Evolutionary conservation across 1,140 invertebrate genomes (phyloP), one percentile per base, ranked within the genome.

Genomic region (Cephus cinctus): DNA sequence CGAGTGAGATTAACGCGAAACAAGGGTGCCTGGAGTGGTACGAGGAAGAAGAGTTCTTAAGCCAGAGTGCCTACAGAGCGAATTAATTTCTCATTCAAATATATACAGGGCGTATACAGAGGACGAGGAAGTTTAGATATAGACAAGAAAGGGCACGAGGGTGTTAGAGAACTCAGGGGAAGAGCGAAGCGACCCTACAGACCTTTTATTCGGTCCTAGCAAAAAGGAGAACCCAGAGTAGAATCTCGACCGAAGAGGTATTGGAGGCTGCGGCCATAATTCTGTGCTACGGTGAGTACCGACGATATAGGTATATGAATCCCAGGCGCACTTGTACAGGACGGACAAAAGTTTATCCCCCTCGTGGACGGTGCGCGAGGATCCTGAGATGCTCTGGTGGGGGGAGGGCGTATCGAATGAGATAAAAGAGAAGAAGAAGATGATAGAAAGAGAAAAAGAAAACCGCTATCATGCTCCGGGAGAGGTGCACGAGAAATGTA

Each of bases 21-120:
- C n/a, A n/a, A n/a, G n/a, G 25, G 6, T n/a, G 25, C 6, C 25
- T 27, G 25, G 25, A 27, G 25, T n/a, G n/a, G n/a, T n/a, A n/a
- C 25, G 25, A 27, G 25, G n/a, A n/a, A n/a, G n/a, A n/a, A 27
- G 25, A 27, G 25, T n/a, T 35, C 32, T n/a, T 27, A 14, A 19
- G 9, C 36, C 14, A 18, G 34, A 41, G 36, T 43, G 34, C 43
- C 35, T 36, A 36, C 15, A 43, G 45, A 48, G 44, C 40, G 45
- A 53, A 53, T 53, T 47, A 47, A 53, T 53, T 53, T 48, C 51
- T 48, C 41, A 44, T 53, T 53, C 41, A 53, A 53, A 53, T 53
- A 43, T 47, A 53, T 53, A 41, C 45, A n/a, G n/a, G n/a, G n/a
- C n/a, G n/a, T n/a, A n/a, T n/a, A n/a, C n/a, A n/a, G 41, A 48